Evolutionary conservation across 2,888 invertebrate species (phyloP).

Genomic region (Dryomyza anilis): DNA sequence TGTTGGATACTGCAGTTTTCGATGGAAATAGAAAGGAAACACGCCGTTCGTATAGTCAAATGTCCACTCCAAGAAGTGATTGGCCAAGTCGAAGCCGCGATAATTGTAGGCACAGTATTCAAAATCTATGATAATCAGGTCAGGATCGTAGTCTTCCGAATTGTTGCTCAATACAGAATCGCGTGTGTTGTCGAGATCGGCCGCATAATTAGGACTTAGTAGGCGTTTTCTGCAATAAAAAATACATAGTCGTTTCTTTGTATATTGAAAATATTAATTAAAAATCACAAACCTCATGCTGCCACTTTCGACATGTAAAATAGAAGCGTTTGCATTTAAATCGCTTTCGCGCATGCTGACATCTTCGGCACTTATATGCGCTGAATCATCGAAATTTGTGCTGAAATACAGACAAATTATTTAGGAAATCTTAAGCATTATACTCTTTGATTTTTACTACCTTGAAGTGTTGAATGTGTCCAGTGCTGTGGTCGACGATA

Average conservation of each 20-base stretch:
- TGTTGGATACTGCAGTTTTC: conserved; percentile 73
- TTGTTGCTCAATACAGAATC: conserved; percentile 38
- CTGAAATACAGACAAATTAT: not conserved
- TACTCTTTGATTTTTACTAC: too few species aligned
- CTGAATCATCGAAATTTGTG: conserved; percentile 17
- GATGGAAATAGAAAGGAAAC: conserved; percentile 77
- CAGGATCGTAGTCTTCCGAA: conserved; percentile 59
- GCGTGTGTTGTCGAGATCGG: conserved; percentile 41
- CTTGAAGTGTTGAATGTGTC: too few species aligned
- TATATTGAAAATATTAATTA: too few species aligned
- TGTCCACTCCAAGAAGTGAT: conserved; percentile 92
- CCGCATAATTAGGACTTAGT: conserved; percentile 2
- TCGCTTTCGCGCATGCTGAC: conserved; percentile 4
- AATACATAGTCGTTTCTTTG: not conserved
- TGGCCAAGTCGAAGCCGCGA: conserved; percentile 90
- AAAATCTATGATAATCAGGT: conserved; percentile 84
- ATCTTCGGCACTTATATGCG: not conserved
- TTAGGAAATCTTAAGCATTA: too few species aligned
- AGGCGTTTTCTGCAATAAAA: conserved; percentile 21
- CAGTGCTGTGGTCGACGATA: too few species aligned
- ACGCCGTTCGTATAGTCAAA: conserved; percentile 83
- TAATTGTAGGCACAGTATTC: conserved; percentile 96
- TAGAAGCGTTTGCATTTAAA: conserved; percentile 6
- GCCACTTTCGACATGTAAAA: not conserved
- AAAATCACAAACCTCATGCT: not conserved